Conservation (phyloP, 2,888 invertebrate genomes). For the Malacosoma neustria region DNA sequence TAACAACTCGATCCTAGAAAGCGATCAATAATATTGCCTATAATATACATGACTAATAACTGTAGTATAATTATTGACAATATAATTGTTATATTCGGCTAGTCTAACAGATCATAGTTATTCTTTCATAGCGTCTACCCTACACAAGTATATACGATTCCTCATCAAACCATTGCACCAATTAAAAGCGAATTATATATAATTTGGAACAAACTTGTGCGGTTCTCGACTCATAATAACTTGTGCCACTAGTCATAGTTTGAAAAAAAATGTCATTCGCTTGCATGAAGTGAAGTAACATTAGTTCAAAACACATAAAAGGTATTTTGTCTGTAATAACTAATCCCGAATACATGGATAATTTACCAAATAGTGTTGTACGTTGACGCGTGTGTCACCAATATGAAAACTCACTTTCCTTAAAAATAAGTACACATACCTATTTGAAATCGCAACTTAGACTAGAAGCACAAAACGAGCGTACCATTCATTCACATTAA, state of each 20-base stretch:
- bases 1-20: constrained; percentile 1
- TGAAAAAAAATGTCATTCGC: background rate
- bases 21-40: background rate
- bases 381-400: no score
- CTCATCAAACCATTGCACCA: background rate
- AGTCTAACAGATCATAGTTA: background rate
- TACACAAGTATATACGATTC: background rate
- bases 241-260: background rate
- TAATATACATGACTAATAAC: no score
- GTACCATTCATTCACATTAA: constrained; percentile 32
- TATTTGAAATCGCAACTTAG: constrained; percentile 8
- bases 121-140: background rate
- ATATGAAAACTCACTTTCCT: no score
- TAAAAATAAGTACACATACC: background rate
- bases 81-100: background rate
- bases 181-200: background rate
- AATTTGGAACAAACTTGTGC: background rate
- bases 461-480: constrained; percentile 37
- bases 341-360: no score
- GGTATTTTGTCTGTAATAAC: no score
- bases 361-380: no score
- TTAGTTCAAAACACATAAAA: no score
- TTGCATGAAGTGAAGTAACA: background rate
- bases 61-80: background rate
- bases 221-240: background rate